A percentile compares a stretch with the other conserved stretches of the same genome.
Conservation (phyloP, 2,113 vertebrate species). For the Solenodon paradoxus region DNA sequence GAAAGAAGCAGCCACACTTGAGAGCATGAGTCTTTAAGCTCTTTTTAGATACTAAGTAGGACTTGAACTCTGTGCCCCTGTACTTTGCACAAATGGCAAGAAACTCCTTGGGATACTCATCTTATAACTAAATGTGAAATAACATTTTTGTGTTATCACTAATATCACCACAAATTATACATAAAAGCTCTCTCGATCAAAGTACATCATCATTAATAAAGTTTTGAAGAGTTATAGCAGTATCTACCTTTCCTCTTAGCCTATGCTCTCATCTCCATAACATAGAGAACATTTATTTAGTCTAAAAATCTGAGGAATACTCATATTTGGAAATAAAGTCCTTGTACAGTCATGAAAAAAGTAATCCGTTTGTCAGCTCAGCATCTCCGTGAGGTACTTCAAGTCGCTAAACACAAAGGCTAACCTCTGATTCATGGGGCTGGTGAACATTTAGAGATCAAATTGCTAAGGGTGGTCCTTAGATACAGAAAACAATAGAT, state of each 20-base stretch:
- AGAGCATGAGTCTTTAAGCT: neutral
- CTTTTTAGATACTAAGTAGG: constrained; percentile 27
- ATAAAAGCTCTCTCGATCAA: neutral
- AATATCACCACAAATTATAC: neutral
- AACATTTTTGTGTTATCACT: neutral
- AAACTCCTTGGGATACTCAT: constrained; percentile 69
- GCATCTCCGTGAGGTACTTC: neutral
- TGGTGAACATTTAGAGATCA: neutral
- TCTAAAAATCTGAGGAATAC: constrained; percentile 24
- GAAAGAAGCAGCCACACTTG: neutral
- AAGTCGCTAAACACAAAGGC: neutral
- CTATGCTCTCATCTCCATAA: neutral
- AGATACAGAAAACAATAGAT: constrained; percentile 24
- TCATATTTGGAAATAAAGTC: constrained; percentile 57
- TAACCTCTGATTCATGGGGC: neutral
- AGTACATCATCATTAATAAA: neutral
- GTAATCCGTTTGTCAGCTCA: constrained; percentile 51
- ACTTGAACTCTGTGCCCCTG: constrained; percentile 62
- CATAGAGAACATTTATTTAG: constrained; percentile 18
- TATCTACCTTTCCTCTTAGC: neutral
- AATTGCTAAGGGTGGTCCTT: neutral
- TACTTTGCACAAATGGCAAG: constrained; percentile 61
- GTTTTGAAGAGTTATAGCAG: neutral
- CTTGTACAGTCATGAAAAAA: constrained; percentile 50
- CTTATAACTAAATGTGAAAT: constrained; percentile 71